Base-by-base conservation (phyloP, 1,140 invertebrate species). In the Charaxes varanes region DNA sequence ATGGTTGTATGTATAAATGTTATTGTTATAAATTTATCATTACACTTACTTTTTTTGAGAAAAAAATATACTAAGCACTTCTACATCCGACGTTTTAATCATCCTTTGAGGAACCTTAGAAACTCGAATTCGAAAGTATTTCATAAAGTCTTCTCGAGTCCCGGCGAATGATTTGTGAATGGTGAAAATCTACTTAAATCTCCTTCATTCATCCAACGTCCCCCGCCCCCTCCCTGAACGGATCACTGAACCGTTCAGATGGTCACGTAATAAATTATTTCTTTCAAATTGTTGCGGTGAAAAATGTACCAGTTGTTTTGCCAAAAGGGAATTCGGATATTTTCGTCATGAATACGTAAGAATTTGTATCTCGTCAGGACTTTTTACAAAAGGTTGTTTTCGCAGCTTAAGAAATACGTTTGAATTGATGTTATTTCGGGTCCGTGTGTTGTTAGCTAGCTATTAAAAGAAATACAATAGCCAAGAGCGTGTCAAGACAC, bases 231-330 rank as follows among this genome's bases (percentile, higher is more conserved):
- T n/a, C n/a, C n/a, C n/a, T n/a, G n/a, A n/a, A 8, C 34, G 17
- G 35, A 44, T 47, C 37, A 34, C 18, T 40, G 41, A 45, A 33
- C 46, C 45, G 37, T 27, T 27, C 33, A 35, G 33, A 42, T 35
- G 49, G 45, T 49, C 47, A 41, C 45, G 38, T 45, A 38, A 54
- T 42, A 47, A 50, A 54, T 53, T 53, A 54, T 53, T 43, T 36
- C 44, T 38, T 45, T 42, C 23, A 22, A 28, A 41, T 28, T 36
- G 26, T 21, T 30, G 36, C 31, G 47, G 36, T 15, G 28, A 36
- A 42, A 35, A 42, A 34, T 26, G 21, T 24, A n/a, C 16, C n/a
- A n/a, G 31, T 21, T 32, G 24, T 42, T 42, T 28, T 10, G 23
- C 11, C 14, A 28, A 31, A 31, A 4, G n/a, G 28, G 14, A 30